A percentile compares a stretch with the other conserved stretches of the same genome.
Conservation (phyloP, 2,113 vertebrate species). For the Chunga burmeisteri region DNA sequence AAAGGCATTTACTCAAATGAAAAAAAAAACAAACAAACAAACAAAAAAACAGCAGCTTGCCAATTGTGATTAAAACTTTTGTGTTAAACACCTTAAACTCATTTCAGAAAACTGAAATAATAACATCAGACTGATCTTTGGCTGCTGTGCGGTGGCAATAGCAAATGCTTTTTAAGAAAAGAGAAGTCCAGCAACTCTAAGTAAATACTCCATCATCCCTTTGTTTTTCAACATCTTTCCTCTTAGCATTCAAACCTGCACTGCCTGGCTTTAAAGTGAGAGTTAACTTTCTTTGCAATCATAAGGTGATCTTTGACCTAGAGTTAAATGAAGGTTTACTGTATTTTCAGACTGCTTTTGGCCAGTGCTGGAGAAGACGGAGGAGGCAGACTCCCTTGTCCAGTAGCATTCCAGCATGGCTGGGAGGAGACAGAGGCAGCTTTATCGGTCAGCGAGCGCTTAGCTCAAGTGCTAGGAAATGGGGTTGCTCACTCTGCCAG, state of each 20-base stretch:
- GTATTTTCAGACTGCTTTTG: slow-evolving; percentile 22
- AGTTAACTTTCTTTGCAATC: background rate
- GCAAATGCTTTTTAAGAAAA: background rate
- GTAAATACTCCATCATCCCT: background rate
- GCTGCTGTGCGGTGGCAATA: background rate
- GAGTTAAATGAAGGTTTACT: slow-evolving; percentile 50
- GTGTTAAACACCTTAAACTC: background rate
- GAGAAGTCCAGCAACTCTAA: background rate
- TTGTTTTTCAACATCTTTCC: background rate
- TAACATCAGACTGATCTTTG: background rate
- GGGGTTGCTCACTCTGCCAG: background rate
- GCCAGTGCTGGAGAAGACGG: background rate
- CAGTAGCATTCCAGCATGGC: background rate
- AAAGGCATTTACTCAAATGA: background rate
- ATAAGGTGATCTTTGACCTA: background rate
- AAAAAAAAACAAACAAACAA: background rate
- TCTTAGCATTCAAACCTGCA: background rate
- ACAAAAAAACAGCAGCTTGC: background rate
- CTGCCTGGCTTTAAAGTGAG: background rate
- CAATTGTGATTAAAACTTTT: background rate
- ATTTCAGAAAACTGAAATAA: background rate
- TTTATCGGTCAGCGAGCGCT: background rate
- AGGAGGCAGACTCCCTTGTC: background rate
- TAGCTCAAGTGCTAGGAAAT: background rate
- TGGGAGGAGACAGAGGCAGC: background rate